Evolutionary conservation across 2,797 vertebrate species (phyloP), one percentile per base, ranked within the genome.

Genomic region (Liparis tanakae): DNA sequence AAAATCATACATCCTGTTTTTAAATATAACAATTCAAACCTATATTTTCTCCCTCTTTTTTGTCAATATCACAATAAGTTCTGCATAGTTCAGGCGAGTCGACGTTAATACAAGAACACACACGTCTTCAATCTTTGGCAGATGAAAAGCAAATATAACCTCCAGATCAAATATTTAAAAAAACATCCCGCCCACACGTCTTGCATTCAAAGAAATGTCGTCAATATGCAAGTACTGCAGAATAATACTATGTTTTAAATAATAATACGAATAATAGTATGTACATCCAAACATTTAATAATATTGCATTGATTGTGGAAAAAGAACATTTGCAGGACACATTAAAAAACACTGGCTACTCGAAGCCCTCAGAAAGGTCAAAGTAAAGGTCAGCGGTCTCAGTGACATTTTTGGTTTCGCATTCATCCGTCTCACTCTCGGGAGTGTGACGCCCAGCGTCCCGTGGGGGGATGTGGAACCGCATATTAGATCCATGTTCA

Each of bases 391-490:
- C 59, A 61, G 18, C 8, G 5, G 22, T 63, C 61, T 56, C 14
- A 60, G 5, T 83, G 64, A 68, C 41, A 67, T 79, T 74, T 70
- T 50, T 43, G 20, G 7, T 37, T 48, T 55, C 25, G 37, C 54
- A 54, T 72, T 56, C 55, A 53, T 56, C 43, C 0, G 1, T 25
- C 56, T 67, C 56, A 43, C 36, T 37, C 36, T 61, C 1, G 1
- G 25, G 62, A 51, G 20, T 22, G 25, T 66, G 54, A 30, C 1
- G 2, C 48, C 18, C 14, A 6, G 48, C 8, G 6, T 25, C 57
- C 33, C 41, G 22, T 0, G 7, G 14, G 33, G 33, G 18, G 50
- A 41, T 61, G 68, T 12, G 12, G 54, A 71, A 5, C 34, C 1
- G 18, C 20, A 63, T 33, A 10, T 56, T 13, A 30, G 1, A 30